Conservation (phyloP, 2,113 vertebrate species). For the Sorex fumeus region DNA sequence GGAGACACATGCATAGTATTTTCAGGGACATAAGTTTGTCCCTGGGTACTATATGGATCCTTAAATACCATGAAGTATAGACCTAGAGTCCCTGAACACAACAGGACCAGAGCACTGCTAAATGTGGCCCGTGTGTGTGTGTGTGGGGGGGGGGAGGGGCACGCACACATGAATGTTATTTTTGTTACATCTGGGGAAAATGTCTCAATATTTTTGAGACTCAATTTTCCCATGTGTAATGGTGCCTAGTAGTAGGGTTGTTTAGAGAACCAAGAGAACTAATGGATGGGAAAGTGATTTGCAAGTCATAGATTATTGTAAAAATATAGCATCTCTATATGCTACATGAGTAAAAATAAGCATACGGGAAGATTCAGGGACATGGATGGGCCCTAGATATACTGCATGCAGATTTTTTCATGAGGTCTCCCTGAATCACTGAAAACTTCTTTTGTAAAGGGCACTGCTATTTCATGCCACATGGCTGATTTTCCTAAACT, state of each 20-base stretch:
- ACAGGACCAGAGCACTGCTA: too few species aligned
- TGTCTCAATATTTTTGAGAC: neutral
- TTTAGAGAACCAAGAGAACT: neutral
- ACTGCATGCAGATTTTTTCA: conserved; percentile 11
- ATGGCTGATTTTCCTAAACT: conserved; percentile 34
- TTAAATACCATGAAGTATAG: too few species aligned
- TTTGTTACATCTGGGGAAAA: neutral
- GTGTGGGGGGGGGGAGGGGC: too few species aligned
- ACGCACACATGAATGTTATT: neutral
- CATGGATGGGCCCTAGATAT: neutral
- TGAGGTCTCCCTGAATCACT: neutral
- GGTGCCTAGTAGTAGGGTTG: neutral
- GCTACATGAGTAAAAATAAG: neutral
- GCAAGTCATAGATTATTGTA: neutral
- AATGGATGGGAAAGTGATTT: neutral
- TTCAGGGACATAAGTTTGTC: too few species aligned
- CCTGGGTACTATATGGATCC: too few species aligned
- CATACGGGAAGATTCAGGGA: neutral
- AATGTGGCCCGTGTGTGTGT: too few species aligned
- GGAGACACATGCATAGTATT: too few species aligned
- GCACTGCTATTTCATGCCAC: neutral
- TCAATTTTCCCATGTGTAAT: conserved; percentile 2
- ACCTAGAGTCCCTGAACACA: too few species aligned
- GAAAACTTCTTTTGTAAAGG: neutral
- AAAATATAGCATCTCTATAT: neutral